Conservation (phyloP, 2,797 vertebrate genomes). For the Parauchenoglanis ngamensis region DNA sequence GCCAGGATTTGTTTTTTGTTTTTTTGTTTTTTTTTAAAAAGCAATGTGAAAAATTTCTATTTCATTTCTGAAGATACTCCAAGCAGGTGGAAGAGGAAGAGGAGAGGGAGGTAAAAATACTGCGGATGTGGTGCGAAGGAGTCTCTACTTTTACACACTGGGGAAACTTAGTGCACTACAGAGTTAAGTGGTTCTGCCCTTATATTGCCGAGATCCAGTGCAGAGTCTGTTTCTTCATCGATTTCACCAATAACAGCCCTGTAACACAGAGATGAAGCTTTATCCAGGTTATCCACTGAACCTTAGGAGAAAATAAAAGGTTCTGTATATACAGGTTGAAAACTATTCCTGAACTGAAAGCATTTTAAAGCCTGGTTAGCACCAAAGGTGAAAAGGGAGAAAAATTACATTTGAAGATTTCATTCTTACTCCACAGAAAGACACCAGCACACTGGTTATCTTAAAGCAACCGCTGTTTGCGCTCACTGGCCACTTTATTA, state of each 20-base stretch:
- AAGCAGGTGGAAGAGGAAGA: background rate
- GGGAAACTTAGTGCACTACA: constrained; percentile 84
- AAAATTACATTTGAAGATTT: no score
- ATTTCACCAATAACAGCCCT: constrained; percentile 98
- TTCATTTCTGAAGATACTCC: constrained; percentile 7
- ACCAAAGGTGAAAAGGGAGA: background rate
- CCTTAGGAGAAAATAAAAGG: no score
- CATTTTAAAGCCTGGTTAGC: background rate
- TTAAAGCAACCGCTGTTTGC: no score
- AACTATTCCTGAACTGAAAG: background rate
- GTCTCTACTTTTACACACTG: constrained; percentile 20
- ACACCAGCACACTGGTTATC: no score
- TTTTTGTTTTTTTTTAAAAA: background rate
- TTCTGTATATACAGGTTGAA: background rate
- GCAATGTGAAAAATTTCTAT: background rate
- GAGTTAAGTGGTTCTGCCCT: constrained; percentile 96
- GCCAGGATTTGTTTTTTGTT: no score
- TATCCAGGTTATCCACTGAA: background rate
- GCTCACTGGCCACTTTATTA: no score
- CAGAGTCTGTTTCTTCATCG: constrained; percentile 96
- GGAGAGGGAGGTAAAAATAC: background rate
- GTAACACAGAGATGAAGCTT: constrained; percentile 53
- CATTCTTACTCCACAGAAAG: no score
- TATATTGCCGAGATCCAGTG: constrained; percentile 95
- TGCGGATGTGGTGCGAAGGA: background rate